phyloP scores from a whole-genome alignment of 2,888 invertebrate genomes.

The Scaptomyza caliginosa region DNA sequence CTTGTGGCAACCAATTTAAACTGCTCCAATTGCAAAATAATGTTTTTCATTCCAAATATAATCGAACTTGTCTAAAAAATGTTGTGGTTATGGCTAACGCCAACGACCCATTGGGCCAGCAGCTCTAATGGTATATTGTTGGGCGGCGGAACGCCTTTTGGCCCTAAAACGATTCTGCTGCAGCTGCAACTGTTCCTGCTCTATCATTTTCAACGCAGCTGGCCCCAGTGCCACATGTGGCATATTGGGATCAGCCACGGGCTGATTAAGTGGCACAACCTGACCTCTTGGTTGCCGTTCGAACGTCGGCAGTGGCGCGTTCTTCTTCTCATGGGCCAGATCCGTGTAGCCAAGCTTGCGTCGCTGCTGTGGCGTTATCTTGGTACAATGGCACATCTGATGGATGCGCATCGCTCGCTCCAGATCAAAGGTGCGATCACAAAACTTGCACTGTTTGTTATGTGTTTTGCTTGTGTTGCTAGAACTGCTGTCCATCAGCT shows the following conservation, averaged over 20 bases:
- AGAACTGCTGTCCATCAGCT: neutral
- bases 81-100: conserved; percentile 28
- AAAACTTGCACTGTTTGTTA: conserved; percentile 53
- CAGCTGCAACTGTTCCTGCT: conserved; percentile 32
- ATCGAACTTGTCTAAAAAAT: neutral
- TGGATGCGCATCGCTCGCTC: conserved; percentile 70
- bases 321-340: conserved; percentile 67
- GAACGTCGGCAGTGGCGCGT: conserved; percentile 63
- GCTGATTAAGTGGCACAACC: conserved; percentile 8
- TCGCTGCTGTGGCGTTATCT: conserved; percentile 65
- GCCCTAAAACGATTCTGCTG: conserved; percentile 41
- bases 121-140: conserved; percentile 41
- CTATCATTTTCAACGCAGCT: conserved; percentile 46
- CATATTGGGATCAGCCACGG: conserved; percentile 37
- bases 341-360: conserved; percentile 66
- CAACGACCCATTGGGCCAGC: conserved; percentile 50
- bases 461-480: neutral
- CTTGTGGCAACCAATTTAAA: conserved; percentile 23
- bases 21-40: conserved; percentile 29
- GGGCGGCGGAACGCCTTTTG: conserved; percentile 27
- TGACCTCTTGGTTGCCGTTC: conserved; percentile 9
- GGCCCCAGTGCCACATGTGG: conserved; percentile 47
- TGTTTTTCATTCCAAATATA: neutral
- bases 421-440: conserved; percentile 63
- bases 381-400: conserved; percentile 63